Conservation (phyloP, 2,797 vertebrate genomes). For the Myoxocephalus aenaeus region DNA sequence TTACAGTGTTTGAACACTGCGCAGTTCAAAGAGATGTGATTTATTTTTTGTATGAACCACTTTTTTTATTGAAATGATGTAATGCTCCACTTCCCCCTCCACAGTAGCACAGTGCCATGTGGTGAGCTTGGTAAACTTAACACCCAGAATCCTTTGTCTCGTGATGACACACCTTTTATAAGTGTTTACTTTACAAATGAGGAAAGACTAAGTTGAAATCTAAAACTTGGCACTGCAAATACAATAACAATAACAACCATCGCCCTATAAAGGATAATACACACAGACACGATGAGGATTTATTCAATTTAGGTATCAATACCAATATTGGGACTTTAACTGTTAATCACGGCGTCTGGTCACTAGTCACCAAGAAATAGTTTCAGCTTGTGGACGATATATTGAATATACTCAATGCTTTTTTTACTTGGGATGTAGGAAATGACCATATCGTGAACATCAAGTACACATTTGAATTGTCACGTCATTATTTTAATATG, state of each 20-base stretch:
- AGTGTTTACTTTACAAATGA: not conserved
- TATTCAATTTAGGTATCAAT: not conserved
- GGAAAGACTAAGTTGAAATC: not conserved
- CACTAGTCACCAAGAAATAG: too few relatives aligned
- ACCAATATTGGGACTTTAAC: too few relatives aligned
- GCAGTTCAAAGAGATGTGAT: slow-evolving; percentile 52
- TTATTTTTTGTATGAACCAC: slow-evolving; percentile 34
- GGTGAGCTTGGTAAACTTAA: slow-evolving; percentile 1
- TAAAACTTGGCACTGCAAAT: not conserved
- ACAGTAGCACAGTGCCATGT: not conserved
- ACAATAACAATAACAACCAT: not conserved
- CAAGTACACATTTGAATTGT: not conserved
- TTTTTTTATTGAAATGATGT: slow-evolving; percentile 42
- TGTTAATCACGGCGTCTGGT: too few relatives aligned
- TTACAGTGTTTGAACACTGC: slow-evolving; percentile 37
- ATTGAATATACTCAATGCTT: not conserved
- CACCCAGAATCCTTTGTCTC: slow-evolving; percentile 1
- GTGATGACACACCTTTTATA: not conserved
- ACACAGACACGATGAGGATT: not conserved
- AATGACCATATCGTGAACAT: not conserved
- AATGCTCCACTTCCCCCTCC: not conserved
- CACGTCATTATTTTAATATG: not conserved
- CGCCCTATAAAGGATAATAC: not conserved
- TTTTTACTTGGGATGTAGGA: not conserved
- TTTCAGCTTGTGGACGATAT: not conserved